Evolutionary conservation across 2,113 vertebrate species (phyloP).

Genomic region (Python bivittatus): DNA sequence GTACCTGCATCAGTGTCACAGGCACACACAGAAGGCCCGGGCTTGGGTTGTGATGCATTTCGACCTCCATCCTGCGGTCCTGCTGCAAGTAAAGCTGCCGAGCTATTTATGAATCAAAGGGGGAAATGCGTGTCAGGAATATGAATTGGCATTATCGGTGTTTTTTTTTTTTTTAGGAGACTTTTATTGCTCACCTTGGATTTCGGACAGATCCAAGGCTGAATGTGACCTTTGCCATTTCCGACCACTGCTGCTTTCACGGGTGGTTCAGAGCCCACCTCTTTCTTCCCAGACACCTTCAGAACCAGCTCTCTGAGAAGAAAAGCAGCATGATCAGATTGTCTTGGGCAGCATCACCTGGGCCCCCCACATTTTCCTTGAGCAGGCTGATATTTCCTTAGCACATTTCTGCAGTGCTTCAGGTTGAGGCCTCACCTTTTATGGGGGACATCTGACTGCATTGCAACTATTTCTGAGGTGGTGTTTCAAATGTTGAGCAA

Average conservation of each 20-base stretch:
- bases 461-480: not conserved
- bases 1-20: not conserved
- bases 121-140: not conserved
- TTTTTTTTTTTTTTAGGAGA: not conserved
- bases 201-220: not conserved
- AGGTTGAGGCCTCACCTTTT: not conserved
- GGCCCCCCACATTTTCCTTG: not conserved
- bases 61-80: not conserved
- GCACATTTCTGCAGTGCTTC: not conserved
- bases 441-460: not conserved
- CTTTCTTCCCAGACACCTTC: not conserved
- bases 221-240: not conserved
- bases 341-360: not conserved
- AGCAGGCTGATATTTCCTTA: not conserved
- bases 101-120: not conserved
- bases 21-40: not conserved
- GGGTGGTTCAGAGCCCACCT: not conserved
- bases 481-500: too few species aligned
- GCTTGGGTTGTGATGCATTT: not conserved
- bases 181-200: not conserved
- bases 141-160: not conserved
- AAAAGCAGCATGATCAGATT: not conserved
- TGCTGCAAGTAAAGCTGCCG: not conserved
- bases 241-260: not conserved
- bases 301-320: not conserved